These are phyloP conservation scores for Heterochromis multidens DNA, from an alignment of 2,113 vertebrate species.

Conservation along the genomic window DNA sequence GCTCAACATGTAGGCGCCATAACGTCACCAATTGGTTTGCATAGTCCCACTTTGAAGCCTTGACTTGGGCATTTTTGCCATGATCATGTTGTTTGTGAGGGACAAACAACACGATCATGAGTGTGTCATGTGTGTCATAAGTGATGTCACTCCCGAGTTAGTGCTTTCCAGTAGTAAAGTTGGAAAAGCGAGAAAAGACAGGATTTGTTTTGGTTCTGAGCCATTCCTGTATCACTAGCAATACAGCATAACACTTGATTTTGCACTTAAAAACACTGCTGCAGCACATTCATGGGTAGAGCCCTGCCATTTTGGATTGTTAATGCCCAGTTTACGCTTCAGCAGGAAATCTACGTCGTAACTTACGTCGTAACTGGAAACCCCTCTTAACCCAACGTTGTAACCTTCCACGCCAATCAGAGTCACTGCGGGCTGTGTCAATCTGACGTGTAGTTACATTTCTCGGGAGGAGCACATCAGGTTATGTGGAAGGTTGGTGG, in stretches of 20 bases:
- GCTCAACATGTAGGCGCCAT: not conserved
- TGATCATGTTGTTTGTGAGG: not conserved
- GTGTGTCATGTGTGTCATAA: too few species aligned
- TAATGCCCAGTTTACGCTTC: too few species aligned
- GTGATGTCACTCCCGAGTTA: not conserved
- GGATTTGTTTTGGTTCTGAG: fast-evolving
- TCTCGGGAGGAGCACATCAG: too few species aligned
- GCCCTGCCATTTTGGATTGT: too few species aligned
- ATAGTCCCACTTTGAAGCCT: not conserved
- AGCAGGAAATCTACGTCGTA: too few species aligned
- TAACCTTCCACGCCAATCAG: too few species aligned
- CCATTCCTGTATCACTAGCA: fast-evolving
- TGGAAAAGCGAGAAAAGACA: not conserved
- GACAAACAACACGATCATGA: too few species aligned
- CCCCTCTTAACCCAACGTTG: too few species aligned
- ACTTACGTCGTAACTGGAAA: too few species aligned
- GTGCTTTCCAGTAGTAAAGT: not conserved
- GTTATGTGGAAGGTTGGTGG: too few species aligned
- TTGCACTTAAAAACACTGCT: not conserved
- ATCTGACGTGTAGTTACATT: too few species aligned
- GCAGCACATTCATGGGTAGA: not conserved
- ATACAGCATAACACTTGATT: fast-evolving
- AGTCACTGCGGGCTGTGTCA: too few species aligned
- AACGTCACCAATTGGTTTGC: not conserved
- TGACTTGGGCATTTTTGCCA: not conserved